Evolutionary conservation across 2,113 vertebrate genomes (phyloP).

Genomic region (Myotis brandtii): DNA sequence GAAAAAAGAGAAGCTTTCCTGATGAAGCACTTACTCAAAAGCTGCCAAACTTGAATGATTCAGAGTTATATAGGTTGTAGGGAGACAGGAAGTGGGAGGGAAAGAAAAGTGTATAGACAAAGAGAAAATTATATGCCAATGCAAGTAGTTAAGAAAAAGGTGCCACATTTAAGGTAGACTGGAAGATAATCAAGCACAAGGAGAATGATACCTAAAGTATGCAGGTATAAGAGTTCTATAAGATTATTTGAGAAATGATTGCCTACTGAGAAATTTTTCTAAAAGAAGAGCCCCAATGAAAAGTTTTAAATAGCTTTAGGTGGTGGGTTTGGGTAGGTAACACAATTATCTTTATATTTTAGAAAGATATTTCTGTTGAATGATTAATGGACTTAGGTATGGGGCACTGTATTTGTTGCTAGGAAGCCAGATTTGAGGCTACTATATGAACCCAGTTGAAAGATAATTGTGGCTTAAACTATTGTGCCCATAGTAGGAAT

Average conservation of each 20-base stretch:
- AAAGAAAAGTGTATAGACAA: not conserved
- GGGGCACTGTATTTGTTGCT: not conserved
- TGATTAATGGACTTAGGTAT: not conserved
- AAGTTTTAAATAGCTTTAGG: not conserved
- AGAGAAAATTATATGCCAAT: not conserved
- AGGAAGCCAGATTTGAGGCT: not conserved
- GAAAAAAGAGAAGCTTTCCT: not conserved
- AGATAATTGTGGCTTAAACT: not conserved
- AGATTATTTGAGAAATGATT: not conserved
- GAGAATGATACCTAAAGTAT: not conserved
- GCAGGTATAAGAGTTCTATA: not conserved
- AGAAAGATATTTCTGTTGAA: slow-evolving; percentile 15
- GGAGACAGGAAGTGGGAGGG: not conserved
- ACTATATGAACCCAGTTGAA: not conserved
- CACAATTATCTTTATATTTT: not conserved
- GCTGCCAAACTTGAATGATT: not conserved
- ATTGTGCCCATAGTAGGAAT: not conserved
- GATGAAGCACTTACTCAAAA: not conserved
- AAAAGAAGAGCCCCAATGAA: slow-evolving; percentile 7
- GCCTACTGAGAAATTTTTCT: not conserved
- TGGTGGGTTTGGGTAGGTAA: not conserved
- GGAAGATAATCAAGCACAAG: not conserved
- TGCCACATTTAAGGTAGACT: not conserved
- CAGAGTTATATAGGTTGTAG: not conserved
- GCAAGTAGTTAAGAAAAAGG: not conserved